These are phyloP conservation scores for Chinchilla lanigera DNA, from an alignment of 2,113 vertebrate species.

Conservation along the genomic window DNA sequence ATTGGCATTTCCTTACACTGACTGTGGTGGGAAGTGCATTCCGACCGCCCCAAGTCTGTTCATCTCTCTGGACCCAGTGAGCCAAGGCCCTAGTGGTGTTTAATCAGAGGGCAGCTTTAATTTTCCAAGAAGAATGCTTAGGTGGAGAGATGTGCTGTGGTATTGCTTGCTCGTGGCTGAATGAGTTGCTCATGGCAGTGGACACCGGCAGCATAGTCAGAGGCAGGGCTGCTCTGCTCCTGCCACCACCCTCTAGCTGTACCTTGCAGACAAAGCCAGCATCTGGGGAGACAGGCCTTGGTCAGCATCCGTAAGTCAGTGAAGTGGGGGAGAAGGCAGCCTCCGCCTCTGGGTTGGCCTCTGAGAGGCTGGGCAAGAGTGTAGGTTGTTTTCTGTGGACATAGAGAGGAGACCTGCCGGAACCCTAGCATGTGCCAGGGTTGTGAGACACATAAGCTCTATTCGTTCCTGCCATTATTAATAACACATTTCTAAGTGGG, in stretches of 20 bases:
- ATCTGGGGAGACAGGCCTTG: background rate
- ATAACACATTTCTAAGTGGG: background rate
- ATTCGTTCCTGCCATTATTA: background rate
- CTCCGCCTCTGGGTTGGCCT: background rate
- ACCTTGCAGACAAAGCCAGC: background rate
- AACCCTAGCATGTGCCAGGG: background rate
- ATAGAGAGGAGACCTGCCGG: background rate
- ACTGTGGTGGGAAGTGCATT: conserved; percentile 81
- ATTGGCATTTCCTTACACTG: conserved; percentile 83
- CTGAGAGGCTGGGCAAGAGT: background rate
- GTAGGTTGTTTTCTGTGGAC: background rate
- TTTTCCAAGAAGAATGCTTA: conserved; percentile 85
- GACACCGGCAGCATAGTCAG: background rate
- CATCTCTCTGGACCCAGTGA: conserved; percentile 82
- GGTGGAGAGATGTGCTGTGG: conserved; percentile 79
- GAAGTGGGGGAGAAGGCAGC: background rate
- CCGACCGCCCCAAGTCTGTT: conserved; percentile 81
- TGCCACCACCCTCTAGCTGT: accelerated
- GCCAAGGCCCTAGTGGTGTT: conserved; percentile 82
- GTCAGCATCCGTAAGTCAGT: background rate
- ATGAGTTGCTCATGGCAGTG: conserved; percentile 17
- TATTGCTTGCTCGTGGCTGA: conserved; percentile 77
- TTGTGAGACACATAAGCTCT: background rate
- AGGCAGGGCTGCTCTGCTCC: background rate
- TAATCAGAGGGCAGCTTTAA: conserved; percentile 85